phyloP scores from a whole-genome alignment of 2,113 vertebrate species.

The Rynchops niger region DNA sequence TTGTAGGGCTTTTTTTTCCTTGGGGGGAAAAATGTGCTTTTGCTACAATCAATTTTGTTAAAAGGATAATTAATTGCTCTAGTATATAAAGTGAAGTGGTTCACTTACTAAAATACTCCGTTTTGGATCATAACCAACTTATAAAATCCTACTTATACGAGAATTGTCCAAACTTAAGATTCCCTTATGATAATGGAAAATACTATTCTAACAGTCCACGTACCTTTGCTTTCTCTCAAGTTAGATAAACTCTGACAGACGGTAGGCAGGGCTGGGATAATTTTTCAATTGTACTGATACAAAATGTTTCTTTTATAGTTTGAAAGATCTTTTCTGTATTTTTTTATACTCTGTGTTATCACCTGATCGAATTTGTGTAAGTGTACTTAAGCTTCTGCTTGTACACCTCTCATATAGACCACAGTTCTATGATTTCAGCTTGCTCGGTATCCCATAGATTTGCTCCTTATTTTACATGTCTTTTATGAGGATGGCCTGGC shows the following conservation, averaged over 20 bases:
- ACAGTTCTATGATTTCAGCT: background rate
- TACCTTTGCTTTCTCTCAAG: background rate
- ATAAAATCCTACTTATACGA: slow-evolving; percentile 2
- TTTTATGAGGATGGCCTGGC: background rate
- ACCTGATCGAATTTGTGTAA: rapidly evolving
- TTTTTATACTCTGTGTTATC: background rate
- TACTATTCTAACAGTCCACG: background rate
- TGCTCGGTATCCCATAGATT: background rate
- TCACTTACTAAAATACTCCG: background rate
- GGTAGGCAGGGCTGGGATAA: background rate
- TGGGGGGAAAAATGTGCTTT: background rate
- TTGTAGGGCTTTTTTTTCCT: background rate
- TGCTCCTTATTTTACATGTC: background rate
- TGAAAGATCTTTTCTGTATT: background rate
- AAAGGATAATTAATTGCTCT: slow-evolving; percentile 29
- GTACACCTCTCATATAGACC: background rate
- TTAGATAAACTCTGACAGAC: background rate
- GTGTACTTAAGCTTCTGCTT: background rate
- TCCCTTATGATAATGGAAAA: background rate
- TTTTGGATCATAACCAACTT: slow-evolving; percentile 38
- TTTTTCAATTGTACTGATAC: background rate
- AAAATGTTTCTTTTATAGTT: background rate
- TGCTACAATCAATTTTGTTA: slow-evolving; percentile 14
- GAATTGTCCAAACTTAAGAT: background rate
- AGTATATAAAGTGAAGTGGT: background rate